phyloP scores from a whole-genome alignment of 1,140 invertebrate species.

The Temnothorax curvispinosus region DNA sequence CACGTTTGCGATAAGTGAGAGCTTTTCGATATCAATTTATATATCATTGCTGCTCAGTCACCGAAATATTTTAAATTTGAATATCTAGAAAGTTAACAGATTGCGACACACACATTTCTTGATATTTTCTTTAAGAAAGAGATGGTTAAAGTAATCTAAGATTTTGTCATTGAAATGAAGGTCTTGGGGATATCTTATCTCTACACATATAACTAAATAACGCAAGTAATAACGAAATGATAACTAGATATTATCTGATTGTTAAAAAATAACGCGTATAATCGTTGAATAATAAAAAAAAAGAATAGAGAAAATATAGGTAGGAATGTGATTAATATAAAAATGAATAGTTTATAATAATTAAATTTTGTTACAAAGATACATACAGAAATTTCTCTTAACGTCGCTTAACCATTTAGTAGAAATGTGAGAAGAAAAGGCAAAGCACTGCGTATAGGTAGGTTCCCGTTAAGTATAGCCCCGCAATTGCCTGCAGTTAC shows the following conservation, averaged over 20 bases:
- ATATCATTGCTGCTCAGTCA: not conserved
- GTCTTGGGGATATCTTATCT: not conserved
- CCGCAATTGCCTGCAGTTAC: conserved; percentile 45
- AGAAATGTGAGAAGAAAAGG: conserved; percentile 62
- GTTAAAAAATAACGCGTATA: not conserved
- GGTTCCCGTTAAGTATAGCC: conserved; percentile 59
- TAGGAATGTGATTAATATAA: not conserved
- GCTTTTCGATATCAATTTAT: conserved; percentile 20
- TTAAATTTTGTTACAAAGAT: not conserved
- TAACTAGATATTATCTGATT: not conserved
- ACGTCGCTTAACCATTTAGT: not conserved
- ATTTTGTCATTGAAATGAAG: not conserved
- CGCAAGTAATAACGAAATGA: not conserved
- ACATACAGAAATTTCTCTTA: not conserved
- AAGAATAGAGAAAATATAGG: not conserved
- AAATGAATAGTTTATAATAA: not conserved
- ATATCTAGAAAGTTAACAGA: not conserved
- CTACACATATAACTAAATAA: not conserved
- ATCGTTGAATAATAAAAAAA: not conserved
- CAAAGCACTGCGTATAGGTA: conserved; percentile 60
- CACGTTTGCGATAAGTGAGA: conserved; percentile 24
- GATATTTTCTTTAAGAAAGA: not conserved
- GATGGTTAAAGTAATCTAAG: not conserved
- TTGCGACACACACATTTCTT: not conserved
- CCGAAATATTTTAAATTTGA: not conserved